Conservation (phyloP, 2,888 invertebrate species). For the Caenorhabditis parvicauda region DNA sequence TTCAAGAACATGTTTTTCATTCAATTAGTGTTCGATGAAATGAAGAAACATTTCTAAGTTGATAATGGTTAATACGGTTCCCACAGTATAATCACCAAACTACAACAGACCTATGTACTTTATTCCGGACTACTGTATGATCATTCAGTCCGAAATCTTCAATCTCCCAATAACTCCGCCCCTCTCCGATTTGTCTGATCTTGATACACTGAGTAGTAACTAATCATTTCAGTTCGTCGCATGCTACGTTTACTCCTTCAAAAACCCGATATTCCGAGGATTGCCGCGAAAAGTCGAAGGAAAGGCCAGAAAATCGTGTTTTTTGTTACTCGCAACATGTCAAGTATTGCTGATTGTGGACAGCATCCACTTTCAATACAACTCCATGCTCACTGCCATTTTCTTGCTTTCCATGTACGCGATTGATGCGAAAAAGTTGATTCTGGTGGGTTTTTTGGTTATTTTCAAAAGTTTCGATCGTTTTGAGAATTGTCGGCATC, state of each 20-base stretch:
- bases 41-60: too few species aligned
- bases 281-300: constrained; percentile 5
- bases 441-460: constrained; percentile 9
- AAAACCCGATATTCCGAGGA: constrained; percentile 1
- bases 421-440: constrained; percentile 70
- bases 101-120: too few species aligned
- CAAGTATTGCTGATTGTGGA: constrained; percentile 69
- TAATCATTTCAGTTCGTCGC: constrained; percentile 16
- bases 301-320: constrained; percentile 11
- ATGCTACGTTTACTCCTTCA: constrained; percentile 20
- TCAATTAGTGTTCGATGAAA: too few species aligned
- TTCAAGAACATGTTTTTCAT: too few species aligned
- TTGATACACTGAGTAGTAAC: not conserved
- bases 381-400: constrained; percentile 88
- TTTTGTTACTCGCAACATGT: constrained; percentile 18
- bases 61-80: too few species aligned
- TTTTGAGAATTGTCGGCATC: too few species aligned
- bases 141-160: too few species aligned
- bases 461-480: constrained; percentile 3
- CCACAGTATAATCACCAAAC: too few species aligned
- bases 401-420: constrained; percentile 77
- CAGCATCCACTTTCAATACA: constrained; percentile 80
- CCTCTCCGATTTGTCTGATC: too few species aligned
- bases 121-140: too few species aligned
- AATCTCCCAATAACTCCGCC: too few species aligned